A percentile compares a stretch with the other conserved stretches of the same genome.
Conservation (phyloP, 2,113 vertebrate genomes). For the Leiothrix lutea region DNA sequence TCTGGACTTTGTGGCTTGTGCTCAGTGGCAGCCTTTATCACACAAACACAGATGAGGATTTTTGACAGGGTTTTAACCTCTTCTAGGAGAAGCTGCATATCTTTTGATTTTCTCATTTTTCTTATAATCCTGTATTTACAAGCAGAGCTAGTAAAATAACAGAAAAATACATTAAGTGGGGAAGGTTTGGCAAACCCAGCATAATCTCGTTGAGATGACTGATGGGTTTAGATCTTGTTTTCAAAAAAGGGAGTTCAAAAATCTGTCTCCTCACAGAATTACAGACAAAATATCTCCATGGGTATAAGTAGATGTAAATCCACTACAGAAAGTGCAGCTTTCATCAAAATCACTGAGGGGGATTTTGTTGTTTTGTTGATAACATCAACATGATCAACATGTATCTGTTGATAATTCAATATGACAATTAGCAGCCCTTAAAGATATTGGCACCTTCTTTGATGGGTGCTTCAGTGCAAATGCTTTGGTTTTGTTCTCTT, state of each 20-base stretch:
- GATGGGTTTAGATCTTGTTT: neutral
- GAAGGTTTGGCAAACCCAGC: neutral
- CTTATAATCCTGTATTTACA: constrained; percentile 5
- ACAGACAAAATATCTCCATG: neutral
- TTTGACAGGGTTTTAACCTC: constrained; percentile 7
- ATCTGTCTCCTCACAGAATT: neutral
- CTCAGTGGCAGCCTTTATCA: neutral
- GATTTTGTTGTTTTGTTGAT: neutral
- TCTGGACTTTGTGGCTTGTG: neutral
- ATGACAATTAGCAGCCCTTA: neutral
- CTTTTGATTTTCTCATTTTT: neutral
- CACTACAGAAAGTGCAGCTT: neutral
- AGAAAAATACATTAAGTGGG: neutral
- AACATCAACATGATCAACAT: neutral
- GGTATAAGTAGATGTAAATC: neutral
- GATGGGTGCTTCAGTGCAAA: neutral
- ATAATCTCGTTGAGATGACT: neutral
- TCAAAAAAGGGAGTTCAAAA: neutral
- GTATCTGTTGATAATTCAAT: neutral
- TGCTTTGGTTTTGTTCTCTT: neutral
- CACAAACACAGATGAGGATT: constrained; percentile 13
- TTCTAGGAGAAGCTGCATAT: neutral
- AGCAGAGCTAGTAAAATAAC: neutral
- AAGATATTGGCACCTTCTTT: neutral
- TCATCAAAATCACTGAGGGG: neutral